These are phyloP conservation scores for Anthopleura xanthogrammica DNA, from an alignment of 92 coral and sea anemone species.

Conservation along the genomic window DNA sequence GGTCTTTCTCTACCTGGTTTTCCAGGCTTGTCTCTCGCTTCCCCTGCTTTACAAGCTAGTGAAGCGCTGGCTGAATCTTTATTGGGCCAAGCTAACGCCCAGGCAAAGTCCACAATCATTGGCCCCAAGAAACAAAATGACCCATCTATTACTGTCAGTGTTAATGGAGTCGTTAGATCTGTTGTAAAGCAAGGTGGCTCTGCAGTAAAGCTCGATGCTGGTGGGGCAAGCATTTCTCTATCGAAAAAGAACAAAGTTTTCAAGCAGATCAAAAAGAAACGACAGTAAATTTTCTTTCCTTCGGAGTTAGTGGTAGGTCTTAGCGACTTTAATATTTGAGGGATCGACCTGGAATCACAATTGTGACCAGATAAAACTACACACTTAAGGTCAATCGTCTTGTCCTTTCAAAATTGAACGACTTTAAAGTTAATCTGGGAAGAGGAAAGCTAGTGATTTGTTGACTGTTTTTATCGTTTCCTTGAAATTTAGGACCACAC, in stretches of 20 bases:
- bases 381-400: too few relatives aligned
- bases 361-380: too few relatives aligned
- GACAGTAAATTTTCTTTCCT: background rate
- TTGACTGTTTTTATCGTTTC: too few relatives aligned
- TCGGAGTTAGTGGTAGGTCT: background rate
- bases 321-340: background rate
- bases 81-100: background rate
- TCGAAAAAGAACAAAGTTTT: slow-evolving; percentile 5
- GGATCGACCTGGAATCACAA: too few relatives aligned
- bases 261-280: background rate
- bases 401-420: too few relatives aligned
- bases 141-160: background rate
- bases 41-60: background rate
- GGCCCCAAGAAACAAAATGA: background rate
- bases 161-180: background rate
- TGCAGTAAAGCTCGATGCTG: background rate
- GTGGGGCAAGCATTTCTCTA: slow-evolving; percentile 1
- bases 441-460: too few relatives aligned
- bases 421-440: too few relatives aligned
- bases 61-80: background rate
- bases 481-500: too few relatives aligned
- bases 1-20: background rate
- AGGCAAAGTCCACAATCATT: background rate
- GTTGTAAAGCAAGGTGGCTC: background rate
- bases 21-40: background rate